A percentile compares a stretch with the other conserved stretches of the same genome.
These are phyloP conservation scores for Penaeus chinensis DNA, from an alignment of 1,140 invertebrate genomes.

Conservation along the genomic window DNA sequence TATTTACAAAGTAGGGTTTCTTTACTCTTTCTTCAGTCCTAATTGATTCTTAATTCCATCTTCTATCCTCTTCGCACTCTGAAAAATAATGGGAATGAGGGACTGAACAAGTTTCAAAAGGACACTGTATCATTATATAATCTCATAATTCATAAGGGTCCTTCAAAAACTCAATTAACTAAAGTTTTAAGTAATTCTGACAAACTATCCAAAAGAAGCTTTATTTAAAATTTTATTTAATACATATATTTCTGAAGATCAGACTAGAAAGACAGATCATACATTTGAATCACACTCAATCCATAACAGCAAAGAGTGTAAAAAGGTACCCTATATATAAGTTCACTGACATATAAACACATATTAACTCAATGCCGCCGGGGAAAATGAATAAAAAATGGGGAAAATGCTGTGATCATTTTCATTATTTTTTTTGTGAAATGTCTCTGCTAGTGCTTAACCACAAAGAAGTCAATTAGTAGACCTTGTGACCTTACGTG, in stretches of 20 bases:
- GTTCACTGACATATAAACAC: no score
- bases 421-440: no score
- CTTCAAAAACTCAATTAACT: no score
- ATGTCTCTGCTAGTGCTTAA: no score
- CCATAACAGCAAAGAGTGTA: background rate
- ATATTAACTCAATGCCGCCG: no score
- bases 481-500: no score
- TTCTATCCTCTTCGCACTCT: constrained; percentile 38
- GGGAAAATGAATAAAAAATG: no score
- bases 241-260: background rate
- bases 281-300: background rate
- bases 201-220: background rate
- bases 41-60: constrained; percentile 5
- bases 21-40: constrained; percentile 20
- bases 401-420: no score
- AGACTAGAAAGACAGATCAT: background rate
- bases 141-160: background rate
- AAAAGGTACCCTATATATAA: no score
- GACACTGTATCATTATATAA: background rate
- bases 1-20: no score
- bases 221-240: background rate
- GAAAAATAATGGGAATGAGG: background rate
- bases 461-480: no score
- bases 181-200: background rate
- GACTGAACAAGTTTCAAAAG: background rate